A percentile compares a stretch with the other conserved stretches of the same genome.
Conservation (phyloP, 2,797 vertebrate genomes). For the Sebastes diploproa region DNA sequence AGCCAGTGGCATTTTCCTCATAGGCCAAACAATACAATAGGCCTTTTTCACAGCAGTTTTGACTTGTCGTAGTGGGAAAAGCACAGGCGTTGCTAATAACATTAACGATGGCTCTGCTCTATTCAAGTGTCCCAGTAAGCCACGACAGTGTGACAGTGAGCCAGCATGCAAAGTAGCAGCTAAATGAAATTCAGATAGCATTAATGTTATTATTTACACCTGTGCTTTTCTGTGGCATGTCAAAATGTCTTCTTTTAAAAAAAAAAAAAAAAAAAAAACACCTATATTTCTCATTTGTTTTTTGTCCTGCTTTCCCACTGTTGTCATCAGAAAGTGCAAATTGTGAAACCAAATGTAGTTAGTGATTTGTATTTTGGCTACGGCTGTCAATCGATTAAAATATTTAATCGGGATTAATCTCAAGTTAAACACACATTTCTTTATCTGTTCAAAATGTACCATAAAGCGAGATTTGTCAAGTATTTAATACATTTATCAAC, state of each 20-base stretch:
- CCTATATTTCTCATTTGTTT: neutral
- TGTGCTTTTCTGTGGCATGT: neutral
- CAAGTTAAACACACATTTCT: too few relatives aligned
- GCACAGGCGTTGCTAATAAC: neutral
- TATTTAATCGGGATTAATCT: too few relatives aligned
- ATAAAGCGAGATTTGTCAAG: too few relatives aligned
- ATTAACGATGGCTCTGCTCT: neutral
- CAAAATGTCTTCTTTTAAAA: neutral
- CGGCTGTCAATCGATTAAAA: too few relatives aligned
- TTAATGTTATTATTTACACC: neutral
- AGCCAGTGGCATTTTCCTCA: neutral
- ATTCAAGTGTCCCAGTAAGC: neutral
- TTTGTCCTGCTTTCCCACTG: neutral
- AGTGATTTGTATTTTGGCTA: too few relatives aligned
- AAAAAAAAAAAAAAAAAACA: too few relatives aligned
- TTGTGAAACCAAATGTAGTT: neutral
- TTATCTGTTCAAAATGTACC: too few relatives aligned
- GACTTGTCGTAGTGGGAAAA: neutral
- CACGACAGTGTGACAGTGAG: neutral
- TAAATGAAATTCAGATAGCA: neutral
- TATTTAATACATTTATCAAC: too few relatives aligned
- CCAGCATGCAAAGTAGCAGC: too few relatives aligned
- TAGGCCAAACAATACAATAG: neutral
- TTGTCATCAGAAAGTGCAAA: neutral
- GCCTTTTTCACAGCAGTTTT: neutral